A percentile compares a stretch with the other conserved stretches of the same genome.
phyloP scores from a whole-genome alignment of 1,140 invertebrate species.

The Bombus superbus region DNA sequence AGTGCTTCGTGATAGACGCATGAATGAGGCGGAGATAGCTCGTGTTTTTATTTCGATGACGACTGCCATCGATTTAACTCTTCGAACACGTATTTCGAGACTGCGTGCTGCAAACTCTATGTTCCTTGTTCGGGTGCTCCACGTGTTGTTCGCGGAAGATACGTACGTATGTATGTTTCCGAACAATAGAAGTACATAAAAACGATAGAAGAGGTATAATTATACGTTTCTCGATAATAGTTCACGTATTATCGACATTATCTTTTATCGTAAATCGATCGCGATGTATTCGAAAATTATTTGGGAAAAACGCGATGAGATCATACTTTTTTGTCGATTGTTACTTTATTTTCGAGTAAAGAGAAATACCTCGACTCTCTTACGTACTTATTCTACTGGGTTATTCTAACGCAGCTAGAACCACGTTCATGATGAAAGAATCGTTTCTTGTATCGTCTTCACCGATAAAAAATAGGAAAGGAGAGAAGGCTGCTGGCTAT shows the following conservation, averaged over 20 bases:
- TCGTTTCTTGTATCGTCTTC: too few species aligned
- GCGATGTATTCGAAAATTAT: not conserved
- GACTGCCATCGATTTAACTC: not conserved
- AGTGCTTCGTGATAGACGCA: conserved; percentile 39
- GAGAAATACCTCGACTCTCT: not conserved
- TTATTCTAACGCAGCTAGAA: too few species aligned
- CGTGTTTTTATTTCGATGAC: conserved; percentile 4
- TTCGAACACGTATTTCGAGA: not conserved
- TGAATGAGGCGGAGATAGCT: conserved; percentile 24
- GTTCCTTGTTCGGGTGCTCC: not conserved
- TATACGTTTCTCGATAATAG: not conserved
- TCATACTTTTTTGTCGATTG: not conserved
- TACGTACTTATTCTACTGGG: not conserved
- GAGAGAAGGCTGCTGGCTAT: too few species aligned
- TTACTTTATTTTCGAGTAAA: not conserved
- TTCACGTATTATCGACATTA: not conserved
- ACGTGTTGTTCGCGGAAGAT: not conserved
- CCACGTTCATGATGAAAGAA: too few species aligned
- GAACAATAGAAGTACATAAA: too few species aligned
- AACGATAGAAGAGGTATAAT: not conserved
- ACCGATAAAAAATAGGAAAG: too few species aligned
- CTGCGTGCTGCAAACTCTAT: not conserved
- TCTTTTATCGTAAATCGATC: not conserved
- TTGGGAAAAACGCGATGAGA: not conserved
- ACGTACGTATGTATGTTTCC: not conserved